These are phyloP conservation scores for Pterophyllum scalare DNA, from an alignment of 2,113 vertebrate genomes.

Conservation along the genomic window DNA sequence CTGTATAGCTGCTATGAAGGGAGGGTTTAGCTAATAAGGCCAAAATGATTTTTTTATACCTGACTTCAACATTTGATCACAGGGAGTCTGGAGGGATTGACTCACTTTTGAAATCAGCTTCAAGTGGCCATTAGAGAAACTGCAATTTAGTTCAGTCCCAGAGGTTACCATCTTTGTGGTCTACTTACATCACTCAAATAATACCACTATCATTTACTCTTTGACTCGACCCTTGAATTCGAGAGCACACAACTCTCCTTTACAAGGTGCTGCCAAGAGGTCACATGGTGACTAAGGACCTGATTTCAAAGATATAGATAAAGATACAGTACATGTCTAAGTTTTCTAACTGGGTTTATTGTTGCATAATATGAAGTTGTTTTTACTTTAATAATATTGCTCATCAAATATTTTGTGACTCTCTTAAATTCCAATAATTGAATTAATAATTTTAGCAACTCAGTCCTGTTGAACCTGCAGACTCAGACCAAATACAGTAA, in stretches of 20 bases:
- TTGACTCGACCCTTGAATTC: background rate
- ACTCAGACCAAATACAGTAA: background rate
- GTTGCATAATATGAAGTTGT: too few relatives aligned
- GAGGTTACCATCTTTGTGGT: background rate
- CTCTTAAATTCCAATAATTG: background rate
- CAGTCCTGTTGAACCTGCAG: background rate
- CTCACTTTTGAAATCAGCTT: background rate
- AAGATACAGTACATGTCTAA: too few relatives aligned
- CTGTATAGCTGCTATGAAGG: background rate
- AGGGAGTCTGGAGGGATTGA: background rate
- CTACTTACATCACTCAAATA: background rate
- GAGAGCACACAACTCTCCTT: background rate
- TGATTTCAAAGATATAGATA: background rate
- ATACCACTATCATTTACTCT: background rate
- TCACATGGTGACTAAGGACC: background rate
- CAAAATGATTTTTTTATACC: background rate
- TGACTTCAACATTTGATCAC: background rate
- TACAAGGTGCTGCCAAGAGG: background rate
- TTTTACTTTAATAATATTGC: background rate
- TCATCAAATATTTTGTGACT: background rate
- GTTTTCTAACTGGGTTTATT: background rate
- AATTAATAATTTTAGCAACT: background rate
- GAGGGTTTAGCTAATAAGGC: background rate
- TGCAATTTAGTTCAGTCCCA: background rate
- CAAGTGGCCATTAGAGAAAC: background rate